Percentiles rank a stretch among this genome's conserved stretches.
Evolutionary conservation across 2,888 invertebrate genomes (phyloP).

Genomic region (Metopia argyrocephala): DNA sequence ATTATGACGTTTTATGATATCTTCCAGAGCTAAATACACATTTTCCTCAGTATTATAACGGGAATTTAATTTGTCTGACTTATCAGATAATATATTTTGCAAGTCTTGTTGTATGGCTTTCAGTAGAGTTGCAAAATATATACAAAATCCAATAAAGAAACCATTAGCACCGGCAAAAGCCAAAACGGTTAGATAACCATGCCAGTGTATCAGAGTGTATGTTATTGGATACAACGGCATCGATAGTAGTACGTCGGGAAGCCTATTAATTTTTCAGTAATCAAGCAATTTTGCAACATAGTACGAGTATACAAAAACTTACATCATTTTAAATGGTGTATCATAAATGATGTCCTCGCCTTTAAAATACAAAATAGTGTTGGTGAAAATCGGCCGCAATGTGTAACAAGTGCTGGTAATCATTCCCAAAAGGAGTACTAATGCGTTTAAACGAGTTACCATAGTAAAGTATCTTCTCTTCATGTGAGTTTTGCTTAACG

Average conservation of each 20-base stretch:
- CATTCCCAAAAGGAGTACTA: constrained; percentile 66
- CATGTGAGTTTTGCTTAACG: constrained; percentile 60
- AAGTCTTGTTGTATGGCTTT: constrained; percentile 69
- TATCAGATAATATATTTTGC: constrained; percentile 36
- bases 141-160: constrained; percentile 72
- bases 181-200: constrained; percentile 71
- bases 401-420: constrained; percentile 70
- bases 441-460: constrained; percentile 68
- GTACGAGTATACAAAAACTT: constrained; percentile 57
- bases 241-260: constrained; percentile 68
- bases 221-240: constrained; percentile 72
- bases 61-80: neutral
- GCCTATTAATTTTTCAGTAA: constrained; percentile 66
- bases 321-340: constrained; percentile 74
- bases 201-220: constrained; percentile 71
- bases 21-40: constrained; percentile 58
- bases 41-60: neutral
- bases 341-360: constrained; percentile 70
- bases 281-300: neutral
- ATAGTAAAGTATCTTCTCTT: constrained; percentile 67
- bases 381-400: constrained; percentile 67
- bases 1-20: constrained; percentile 71
- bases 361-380: constrained; percentile 63
- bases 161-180: constrained; percentile 71
- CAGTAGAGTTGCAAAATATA: constrained; percentile 70